Conservation (phyloP, 2,113 vertebrate species). For the Lagopus leucura region DNA sequence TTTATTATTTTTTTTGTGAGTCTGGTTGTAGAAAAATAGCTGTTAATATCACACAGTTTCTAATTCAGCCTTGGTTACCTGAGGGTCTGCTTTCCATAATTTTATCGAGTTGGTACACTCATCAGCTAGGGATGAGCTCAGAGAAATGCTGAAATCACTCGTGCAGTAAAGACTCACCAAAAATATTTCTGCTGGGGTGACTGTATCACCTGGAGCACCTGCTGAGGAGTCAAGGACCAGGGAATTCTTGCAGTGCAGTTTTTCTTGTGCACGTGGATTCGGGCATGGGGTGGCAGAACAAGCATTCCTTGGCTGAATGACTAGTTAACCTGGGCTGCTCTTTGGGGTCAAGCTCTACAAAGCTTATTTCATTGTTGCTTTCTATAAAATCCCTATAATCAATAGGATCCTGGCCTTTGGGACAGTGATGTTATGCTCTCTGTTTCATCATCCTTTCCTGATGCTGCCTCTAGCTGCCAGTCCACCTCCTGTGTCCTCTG, state of each 20-base stretch:
- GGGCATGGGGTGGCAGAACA: neutral
- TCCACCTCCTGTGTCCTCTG: neutral
- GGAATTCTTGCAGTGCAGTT: neutral
- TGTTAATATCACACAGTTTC: neutral
- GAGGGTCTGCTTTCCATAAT: constrained; percentile 7
- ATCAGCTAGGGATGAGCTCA: neutral
- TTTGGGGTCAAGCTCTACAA: neutral
- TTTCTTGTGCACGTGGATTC: neutral
- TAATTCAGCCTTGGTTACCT: neutral
- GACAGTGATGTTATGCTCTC: neutral
- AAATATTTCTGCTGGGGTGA: constrained; percentile 19
- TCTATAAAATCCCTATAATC: neutral
- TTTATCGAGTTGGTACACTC: neutral
- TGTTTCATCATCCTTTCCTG: neutral
- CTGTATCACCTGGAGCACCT: constrained; percentile 6
- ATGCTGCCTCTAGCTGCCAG: neutral
- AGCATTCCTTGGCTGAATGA: neutral
- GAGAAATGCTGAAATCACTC: neutral
- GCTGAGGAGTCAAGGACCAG: neutral
- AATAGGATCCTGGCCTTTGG: neutral
- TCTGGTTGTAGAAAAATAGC: neutral
- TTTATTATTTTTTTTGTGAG: fast-evolving
- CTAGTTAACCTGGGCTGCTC: neutral
- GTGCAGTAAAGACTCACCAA: neutral
- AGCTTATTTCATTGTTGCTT: neutral